Evolutionary conservation across 2,888 invertebrate genomes (phyloP).

Genomic region (Apantesis nais): DNA sequence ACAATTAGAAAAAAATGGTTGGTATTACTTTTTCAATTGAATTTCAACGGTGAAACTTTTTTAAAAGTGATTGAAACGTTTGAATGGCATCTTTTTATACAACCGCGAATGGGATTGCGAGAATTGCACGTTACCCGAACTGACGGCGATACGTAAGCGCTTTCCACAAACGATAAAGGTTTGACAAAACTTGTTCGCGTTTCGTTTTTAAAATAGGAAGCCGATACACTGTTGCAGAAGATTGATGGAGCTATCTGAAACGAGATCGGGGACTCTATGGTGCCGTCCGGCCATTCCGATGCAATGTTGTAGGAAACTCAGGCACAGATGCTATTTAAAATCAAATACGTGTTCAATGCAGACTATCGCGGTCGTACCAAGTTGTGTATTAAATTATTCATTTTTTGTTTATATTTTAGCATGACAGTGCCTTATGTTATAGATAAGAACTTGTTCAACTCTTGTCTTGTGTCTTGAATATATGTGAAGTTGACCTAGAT

Average conservation of each 20-base stretch:
- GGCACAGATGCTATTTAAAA: slow-evolving; percentile 61
- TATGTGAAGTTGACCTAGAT: background rate
- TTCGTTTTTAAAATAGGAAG: slow-evolving; percentile 62
- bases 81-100: slow-evolving; percentile 45
- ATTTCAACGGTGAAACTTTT: slow-evolving; percentile 38
- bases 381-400: slow-evolving; percentile 37
- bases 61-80: slow-evolving; percentile 46
- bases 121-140: slow-evolving; percentile 41
- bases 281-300: slow-evolving; percentile 51
- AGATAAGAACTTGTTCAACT: background rate
- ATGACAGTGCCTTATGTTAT: background rate
- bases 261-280: slow-evolving; percentile 72
- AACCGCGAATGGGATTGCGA: slow-evolving; percentile 43
- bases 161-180: slow-evolving; percentile 55
- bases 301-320: slow-evolving; percentile 58
- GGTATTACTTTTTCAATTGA: slow-evolving; percentile 34
- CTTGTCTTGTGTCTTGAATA: background rate
- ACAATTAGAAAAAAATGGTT: slow-evolving; percentile 34
- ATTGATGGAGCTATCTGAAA: slow-evolving; percentile 80
- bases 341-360: slow-evolving; percentile 56
- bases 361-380: slow-evolving; percentile 26
- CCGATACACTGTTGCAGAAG: slow-evolving; percentile 74
- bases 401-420: slow-evolving; percentile 16
- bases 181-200: slow-evolving; percentile 55
- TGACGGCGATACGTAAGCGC: slow-evolving; percentile 48